Evolutionary conservation across 1,140 invertebrate genomes (phyloP), one percentile per base, ranked within the genome.

Genomic region (Drosophila sp.): DNA sequence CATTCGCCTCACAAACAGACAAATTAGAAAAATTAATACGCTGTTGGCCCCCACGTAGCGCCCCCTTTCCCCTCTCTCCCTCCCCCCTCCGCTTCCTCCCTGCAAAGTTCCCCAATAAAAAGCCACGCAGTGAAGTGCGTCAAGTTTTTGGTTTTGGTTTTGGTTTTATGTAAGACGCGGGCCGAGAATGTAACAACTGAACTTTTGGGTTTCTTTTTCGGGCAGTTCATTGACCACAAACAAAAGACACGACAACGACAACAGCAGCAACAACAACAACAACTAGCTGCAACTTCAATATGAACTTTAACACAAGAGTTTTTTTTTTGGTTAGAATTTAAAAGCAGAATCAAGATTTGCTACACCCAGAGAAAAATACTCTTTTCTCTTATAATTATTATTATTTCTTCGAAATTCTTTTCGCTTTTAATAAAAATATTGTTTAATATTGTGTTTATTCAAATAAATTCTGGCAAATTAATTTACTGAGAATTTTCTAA

Each of bases 1-100:
- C 82, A 87, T 87, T 87, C 82, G 83, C 82, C 82, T 76, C 78
- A 41, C 64, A 50, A 50, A 70, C 62, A 89, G 82, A 87, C 83
- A 87, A 87, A 87, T 87, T 87, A 87, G 82, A 87, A 89, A 87
- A 87, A 87, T 87, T 87, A 87, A 87, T 87, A 87, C 83, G 62
- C 82, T 58, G 66, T 79, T 78, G 72, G 71, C 62, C 64, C 59
- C 75, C 62, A 45, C 50, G 43, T 46, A 48, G 46, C 46, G 43
- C n/a, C 16, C 36, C 50, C 13, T 32, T 16, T 18, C 2, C 18
- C 36, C 5, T 4, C 4, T 29, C 53, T 46, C 58, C 32, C 72
- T 25, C 27, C n/a, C 34, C 7, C 29, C 16, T 7, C 7, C 3
- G 25, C 38, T 16, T 16, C 32, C 41, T 56, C 46, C 40, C 58